These are phyloP conservation scores for Mormyrus proboscirostris DNA, from an alignment of 2,797 vertebrate species.

Conservation along the genomic window DNA sequence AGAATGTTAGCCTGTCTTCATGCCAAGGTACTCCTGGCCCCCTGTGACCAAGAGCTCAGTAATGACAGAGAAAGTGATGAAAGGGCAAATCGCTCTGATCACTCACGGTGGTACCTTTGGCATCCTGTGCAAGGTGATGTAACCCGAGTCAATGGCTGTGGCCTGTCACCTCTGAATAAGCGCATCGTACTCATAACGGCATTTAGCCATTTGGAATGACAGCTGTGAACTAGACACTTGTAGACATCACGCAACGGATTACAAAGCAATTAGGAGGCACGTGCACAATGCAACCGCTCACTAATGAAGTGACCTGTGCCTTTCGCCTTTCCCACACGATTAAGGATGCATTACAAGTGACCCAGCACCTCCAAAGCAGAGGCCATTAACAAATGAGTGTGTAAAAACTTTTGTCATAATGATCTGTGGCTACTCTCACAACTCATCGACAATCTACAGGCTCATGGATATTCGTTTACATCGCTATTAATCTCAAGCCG, in stretches of 20 bases:
- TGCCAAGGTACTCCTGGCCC: background rate
- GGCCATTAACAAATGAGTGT: background rate
- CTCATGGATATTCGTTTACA: background rate
- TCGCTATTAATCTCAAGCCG: background rate
- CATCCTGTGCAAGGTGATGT: background rate
- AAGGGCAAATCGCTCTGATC: background rate
- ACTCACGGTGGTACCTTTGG: background rate
- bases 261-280: background rate
- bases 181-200: too few species aligned
- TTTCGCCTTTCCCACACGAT: background rate
- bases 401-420: background rate
- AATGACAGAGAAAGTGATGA: background rate
- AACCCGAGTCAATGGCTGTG: background rate
- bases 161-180: background rate
- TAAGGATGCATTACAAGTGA: background rate
- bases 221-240: background rate
- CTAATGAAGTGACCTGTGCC: background rate
- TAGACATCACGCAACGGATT: background rate
- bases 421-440: background rate
- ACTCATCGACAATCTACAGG: background rate
- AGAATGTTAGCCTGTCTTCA: background rate
- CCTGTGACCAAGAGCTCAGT: background rate
- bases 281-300: background rate
- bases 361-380: background rate
- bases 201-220: background rate